These are phyloP conservation scores for Sebastes fasciatus DNA, from an alignment of 2,113 vertebrate species.

Conservation along the genomic window DNA sequence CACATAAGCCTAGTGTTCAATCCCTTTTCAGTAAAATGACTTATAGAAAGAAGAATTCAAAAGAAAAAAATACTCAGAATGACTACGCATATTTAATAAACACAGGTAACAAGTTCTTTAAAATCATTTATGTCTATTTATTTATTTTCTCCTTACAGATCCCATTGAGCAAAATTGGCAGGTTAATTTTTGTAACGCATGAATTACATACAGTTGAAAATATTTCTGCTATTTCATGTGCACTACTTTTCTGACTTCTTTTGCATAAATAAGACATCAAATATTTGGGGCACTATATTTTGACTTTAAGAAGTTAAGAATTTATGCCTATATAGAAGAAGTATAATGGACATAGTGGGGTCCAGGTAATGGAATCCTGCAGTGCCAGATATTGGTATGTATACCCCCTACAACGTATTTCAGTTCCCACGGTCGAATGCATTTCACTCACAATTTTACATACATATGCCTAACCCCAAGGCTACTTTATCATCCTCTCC, in stretches of 20 bases:
- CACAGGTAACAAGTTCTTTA: slow-evolving; percentile 6
- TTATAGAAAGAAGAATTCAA: slow-evolving; percentile 15
- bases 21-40: slow-evolving; percentile 43
- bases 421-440: neutral
- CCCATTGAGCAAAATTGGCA: slow-evolving; percentile 10
- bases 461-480: neutral
- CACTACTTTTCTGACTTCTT: slow-evolving; percentile 6
- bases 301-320: neutral
- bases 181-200: neutral
- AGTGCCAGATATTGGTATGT: neutral
- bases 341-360: neutral
- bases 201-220: neutral
- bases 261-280: slow-evolving; percentile 23
- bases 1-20: slow-evolving; percentile 31
- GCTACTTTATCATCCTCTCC: slow-evolving; percentile 23
- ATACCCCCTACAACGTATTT: neutral
- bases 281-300: neutral
- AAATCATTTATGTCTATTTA: slow-evolving; percentile 6
- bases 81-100: slow-evolving; percentile 18
- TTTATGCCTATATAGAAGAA: neutral
- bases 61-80: neutral
- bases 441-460: slow-evolving; percentile 5
- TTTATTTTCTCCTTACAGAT: slow-evolving; percentile 19
- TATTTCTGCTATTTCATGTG: neutral
- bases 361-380: neutral